Percentiles rank a stretch among this genome's conserved stretches.
Evolutionary conservation across 2,113 vertebrate species (phyloP).

Genomic region (Corydoras maculifer): DNA sequence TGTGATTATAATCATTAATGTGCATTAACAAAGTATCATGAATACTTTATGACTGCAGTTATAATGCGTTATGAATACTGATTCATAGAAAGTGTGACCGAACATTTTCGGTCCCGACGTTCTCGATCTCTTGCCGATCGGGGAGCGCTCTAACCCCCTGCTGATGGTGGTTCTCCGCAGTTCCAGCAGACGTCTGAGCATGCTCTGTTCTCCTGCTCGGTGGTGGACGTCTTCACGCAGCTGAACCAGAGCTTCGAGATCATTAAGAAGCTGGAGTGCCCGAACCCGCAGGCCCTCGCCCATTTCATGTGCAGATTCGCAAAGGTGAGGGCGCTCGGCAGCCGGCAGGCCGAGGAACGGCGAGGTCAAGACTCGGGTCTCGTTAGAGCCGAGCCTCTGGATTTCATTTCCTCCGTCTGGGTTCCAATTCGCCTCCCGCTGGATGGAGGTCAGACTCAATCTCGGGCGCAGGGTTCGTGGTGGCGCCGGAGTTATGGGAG

Average conservation of each 20-base stretch:
- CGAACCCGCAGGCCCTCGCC: constrained; percentile 92
- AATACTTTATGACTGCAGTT: too few relatives aligned
- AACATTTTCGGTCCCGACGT: too few relatives aligned
- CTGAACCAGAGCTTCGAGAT: constrained; percentile 99
- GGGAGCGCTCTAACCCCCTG: neutral
- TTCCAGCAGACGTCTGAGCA: constrained; percentile 98
- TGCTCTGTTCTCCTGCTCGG: constrained; percentile 94
- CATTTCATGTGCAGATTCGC: constrained; percentile 97
- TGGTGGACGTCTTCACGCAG: constrained; percentile 97
- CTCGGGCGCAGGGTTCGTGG: neutral
- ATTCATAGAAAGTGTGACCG: too few relatives aligned
- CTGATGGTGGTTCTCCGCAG: constrained; percentile 52
- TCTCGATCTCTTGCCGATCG: neutral
- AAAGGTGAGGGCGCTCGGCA: constrained; percentile 69
- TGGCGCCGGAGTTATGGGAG: neutral
- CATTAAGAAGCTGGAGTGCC: constrained; percentile 95
- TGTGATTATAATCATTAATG: too few relatives aligned
- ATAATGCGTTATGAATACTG: too few relatives aligned
- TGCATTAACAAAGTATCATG: too few relatives aligned
- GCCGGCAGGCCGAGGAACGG: neutral
- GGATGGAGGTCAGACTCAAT: neutral
- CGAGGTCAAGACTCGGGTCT: neutral
- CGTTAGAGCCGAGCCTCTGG: neutral
- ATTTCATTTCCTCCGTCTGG: neutral
- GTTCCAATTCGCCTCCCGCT: neutral